These are phyloP conservation scores for Hypsibius dujardini DNA, from an alignment of 1,140 invertebrate species.

Conservation along the genomic window DNA sequence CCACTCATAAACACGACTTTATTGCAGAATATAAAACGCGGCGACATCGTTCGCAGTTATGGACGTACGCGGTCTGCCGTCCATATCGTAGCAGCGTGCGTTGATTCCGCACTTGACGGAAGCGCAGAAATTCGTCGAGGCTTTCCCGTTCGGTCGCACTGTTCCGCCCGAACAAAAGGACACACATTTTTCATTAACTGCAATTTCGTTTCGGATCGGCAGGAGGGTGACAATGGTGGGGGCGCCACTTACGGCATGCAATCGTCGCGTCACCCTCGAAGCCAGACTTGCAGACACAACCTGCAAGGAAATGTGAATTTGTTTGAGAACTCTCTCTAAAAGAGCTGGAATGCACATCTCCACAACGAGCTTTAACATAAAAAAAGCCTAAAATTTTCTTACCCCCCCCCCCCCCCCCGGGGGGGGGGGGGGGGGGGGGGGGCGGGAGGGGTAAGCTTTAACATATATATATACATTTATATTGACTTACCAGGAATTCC, in stretches of 20 bases:
- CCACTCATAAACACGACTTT: too few species aligned
- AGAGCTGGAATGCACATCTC: background rate
- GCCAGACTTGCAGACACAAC: slow-evolving; percentile 11
- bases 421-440: too few species aligned
- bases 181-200: background rate
- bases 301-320: background rate
- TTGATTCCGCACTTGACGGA: background rate
- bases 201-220: background rate
- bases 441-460: background rate
- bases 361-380: background rate
- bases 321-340: background rate
- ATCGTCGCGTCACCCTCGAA: slow-evolving; percentile 13
- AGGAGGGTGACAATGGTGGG: background rate
- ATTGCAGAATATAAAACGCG: background rate
- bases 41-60: background rate
- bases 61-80: slow-evolving; percentile 10
- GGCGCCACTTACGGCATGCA: slow-evolving; percentile 1
- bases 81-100: background rate
- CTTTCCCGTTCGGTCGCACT: background rate
- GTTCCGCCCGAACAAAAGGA: background rate
- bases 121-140: background rate
- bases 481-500: background rate
- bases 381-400: background rate
- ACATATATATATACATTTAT: background rate
- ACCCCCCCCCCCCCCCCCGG: too few species aligned